Conservation (phyloP, 2,797 vertebrate genomes). For the Syngnathus acus region DNA sequence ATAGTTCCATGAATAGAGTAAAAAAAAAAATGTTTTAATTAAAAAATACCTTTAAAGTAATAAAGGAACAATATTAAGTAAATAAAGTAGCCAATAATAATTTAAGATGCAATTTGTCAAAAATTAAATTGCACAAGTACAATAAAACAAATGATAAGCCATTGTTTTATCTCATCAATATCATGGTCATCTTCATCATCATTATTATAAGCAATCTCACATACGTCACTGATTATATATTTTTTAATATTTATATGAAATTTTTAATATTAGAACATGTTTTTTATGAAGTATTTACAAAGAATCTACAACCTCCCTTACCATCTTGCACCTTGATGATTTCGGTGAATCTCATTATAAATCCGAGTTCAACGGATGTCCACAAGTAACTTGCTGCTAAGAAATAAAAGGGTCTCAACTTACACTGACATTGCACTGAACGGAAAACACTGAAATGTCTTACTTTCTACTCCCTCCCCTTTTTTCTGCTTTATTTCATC, state of each 20-base stretch:
- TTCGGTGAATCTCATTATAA: neutral
- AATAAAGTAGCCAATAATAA: neutral
- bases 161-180: neutral
- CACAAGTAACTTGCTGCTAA: neutral
- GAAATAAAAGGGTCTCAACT: neutral
- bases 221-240: too few species aligned
- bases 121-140: neutral
- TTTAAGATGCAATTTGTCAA: neutral
- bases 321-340: neutral
- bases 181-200: neutral
- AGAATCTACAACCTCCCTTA: neutral
- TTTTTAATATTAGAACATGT: too few species aligned
- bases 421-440: neutral
- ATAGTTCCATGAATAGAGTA: neutral
- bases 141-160: neutral
- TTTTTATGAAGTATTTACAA: neutral
- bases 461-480: constrained; percentile 10
- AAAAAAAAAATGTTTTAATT: neutral
- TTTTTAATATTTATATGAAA: too few species aligned
- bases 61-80: neutral
- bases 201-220: neutral
- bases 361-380: neutral
- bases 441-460: neutral
- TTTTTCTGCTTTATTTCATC: constrained; percentile 6
- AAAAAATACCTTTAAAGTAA: neutral